phyloP scores from a whole-genome alignment of 2,888 invertebrate genomes.

The Hemicrepidius hirtus region DNA sequence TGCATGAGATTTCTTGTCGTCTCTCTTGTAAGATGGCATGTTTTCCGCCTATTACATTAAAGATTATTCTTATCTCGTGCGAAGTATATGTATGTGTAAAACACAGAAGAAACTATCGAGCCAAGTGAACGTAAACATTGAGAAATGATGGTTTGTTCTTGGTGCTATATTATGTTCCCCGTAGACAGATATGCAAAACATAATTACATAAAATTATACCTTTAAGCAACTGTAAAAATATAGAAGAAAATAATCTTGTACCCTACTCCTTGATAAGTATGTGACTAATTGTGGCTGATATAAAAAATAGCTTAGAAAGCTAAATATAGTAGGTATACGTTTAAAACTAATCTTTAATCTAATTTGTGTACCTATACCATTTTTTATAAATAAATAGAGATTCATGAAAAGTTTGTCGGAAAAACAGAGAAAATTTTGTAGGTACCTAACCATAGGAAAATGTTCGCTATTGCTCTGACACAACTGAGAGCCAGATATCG shows the following conservation, averaged over 20 bases:
- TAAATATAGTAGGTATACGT: conserved; percentile 37
- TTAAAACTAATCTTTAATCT: too few relatives aligned
- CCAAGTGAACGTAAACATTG: conserved; percentile 53
- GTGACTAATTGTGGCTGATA: conserved; percentile 49
- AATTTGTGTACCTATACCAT: too few relatives aligned
- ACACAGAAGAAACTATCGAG: conserved; percentile 63
- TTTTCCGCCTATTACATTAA: conserved; percentile 68
- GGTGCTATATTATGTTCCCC: conserved; percentile 62
- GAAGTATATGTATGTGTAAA: conserved; percentile 65
- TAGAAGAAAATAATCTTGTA: conserved; percentile 63
- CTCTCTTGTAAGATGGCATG: conserved; percentile 65
- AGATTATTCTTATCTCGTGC: conserved; percentile 68
- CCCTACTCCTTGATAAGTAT: conserved; percentile 48
- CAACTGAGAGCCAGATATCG: too few relatives aligned
- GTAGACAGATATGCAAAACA: conserved; percentile 69
- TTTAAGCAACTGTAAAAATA: conserved; percentile 63
- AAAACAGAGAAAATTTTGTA: too few relatives aligned
- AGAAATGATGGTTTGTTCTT: conserved; percentile 40
- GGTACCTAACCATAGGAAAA: too few relatives aligned
- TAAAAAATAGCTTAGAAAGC: conserved; percentile 36
- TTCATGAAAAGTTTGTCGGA: too few relatives aligned
- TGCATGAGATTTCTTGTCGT: conserved; percentile 63
- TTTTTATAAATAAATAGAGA: too few relatives aligned
- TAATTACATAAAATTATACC: conserved; percentile 67
- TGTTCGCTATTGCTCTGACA: too few relatives aligned